Conservation (phyloP, 2,113 vertebrate species). For the Spizaetus ornatus region DNA sequence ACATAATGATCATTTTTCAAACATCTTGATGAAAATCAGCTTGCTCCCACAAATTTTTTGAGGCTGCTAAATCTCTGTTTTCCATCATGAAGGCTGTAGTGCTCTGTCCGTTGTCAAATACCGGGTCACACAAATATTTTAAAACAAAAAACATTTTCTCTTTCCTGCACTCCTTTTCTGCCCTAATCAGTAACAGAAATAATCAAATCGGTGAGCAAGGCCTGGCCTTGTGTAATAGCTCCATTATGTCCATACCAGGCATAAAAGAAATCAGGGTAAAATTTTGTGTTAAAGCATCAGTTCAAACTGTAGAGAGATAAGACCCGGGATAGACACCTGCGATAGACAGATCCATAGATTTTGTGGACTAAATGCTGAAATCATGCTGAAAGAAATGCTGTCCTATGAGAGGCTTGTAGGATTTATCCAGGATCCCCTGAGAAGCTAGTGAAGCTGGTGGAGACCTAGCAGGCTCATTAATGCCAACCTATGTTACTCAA, state of each 20-base stretch:
- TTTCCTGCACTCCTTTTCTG: neutral
- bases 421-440: neutral
- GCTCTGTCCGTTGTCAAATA: slow-evolving; percentile 4
- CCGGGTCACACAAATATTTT: neutral
- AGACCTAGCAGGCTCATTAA: neutral
- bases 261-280: neutral
- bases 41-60: neutral
- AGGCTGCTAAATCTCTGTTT: neutral
- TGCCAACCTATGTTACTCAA: neutral
- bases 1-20: slow-evolving; percentile 8
- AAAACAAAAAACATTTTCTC: neutral
- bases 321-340: neutral
- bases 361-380: neutral
- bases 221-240: neutral
- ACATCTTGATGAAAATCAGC: neutral
- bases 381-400: neutral
- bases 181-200: neutral
- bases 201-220: neutral
- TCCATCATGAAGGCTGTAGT: neutral
- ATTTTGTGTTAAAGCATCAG: neutral
- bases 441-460: neutral
- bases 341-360: neutral
- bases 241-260: neutral
- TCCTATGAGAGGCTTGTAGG: neutral
- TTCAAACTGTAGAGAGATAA: neutral